Conservation (phyloP, 2,888 invertebrate genomes). For the Onthophagus sagittarius region DNA sequence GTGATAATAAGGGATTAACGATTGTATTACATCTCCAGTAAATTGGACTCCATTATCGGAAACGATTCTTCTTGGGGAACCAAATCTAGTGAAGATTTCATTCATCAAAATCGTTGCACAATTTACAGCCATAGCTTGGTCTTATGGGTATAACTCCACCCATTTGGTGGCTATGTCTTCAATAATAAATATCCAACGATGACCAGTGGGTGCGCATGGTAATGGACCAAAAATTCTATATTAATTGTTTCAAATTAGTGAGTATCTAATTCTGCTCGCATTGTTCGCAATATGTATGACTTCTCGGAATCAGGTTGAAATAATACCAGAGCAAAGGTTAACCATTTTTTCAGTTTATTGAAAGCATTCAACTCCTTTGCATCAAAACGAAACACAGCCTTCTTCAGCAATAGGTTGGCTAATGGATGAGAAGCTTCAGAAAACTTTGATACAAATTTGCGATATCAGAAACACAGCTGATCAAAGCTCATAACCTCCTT, state of each 20-base stretch:
- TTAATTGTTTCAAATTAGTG: slow-evolving; percentile 15
- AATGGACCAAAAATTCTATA: slow-evolving; percentile 19
- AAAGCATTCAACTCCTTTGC: no score
- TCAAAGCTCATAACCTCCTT: no score
- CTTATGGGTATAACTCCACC: slow-evolving; percentile 33
- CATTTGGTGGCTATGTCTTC: slow-evolving; percentile 32
- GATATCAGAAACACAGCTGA: no score
- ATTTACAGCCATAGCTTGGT: slow-evolving; percentile 27
- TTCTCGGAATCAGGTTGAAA: no score
- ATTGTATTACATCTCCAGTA: slow-evolving; percentile 32
- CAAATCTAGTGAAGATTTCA: neutral
- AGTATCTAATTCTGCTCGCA: no score
- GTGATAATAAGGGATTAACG: slow-evolving; percentile 32
- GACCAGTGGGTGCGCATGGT: slow-evolving; percentile 9
- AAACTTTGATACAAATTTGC: no score
- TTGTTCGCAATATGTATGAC: no score
- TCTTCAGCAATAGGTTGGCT: no score
- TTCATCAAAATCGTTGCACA: slow-evolving; percentile 19
- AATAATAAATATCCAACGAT: slow-evolving; percentile 31
- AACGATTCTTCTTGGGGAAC: slow-evolving; percentile 1
- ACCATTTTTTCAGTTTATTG: no score
- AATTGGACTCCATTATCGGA: slow-evolving; percentile 27
- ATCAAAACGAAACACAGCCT: no score
- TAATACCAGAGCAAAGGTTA: no score
- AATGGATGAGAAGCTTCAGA: no score